A percentile compares a stretch with the other conserved stretches of the same genome.
Evolutionary conservation across 2,113 vertebrate species (phyloP).

Genomic region (Morone chrysops): DNA sequence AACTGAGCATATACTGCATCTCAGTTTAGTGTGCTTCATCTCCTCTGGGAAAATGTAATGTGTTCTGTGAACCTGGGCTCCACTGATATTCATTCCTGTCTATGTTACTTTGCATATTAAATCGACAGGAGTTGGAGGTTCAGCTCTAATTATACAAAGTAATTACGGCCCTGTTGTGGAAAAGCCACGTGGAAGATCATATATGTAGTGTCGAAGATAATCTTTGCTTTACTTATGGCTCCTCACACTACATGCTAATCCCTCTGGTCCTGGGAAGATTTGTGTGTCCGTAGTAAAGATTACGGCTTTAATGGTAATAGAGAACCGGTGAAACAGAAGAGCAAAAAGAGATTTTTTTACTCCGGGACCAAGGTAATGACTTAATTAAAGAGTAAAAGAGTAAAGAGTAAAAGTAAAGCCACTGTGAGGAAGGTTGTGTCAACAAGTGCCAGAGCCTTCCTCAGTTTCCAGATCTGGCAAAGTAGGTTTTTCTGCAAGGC

Average conservation of each 20-base stretch:
- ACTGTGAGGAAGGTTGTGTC: neutral
- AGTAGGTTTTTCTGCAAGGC: neutral
- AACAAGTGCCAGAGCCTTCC: neutral
- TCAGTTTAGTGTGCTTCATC: slow-evolving; percentile 3
- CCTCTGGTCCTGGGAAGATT: slow-evolving; percentile 52
- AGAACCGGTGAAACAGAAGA: slow-evolving; percentile 17
- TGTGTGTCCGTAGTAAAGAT: slow-evolving; percentile 30
- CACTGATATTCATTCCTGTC: neutral
- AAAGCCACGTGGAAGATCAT: slow-evolving; percentile 14
- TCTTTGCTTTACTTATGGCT: slow-evolving; percentile 38
- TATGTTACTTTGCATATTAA: slow-evolving; percentile 49
- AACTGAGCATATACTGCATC: neutral
- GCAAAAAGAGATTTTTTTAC: slow-evolving; percentile 10
- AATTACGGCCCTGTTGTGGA: slow-evolving; percentile 31
- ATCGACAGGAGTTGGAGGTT: slow-evolving; percentile 38
- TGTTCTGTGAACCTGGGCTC: slow-evolving; percentile 10
- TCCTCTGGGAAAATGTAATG: slow-evolving; percentile 10
- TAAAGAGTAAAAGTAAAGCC: neutral
- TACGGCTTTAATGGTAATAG: slow-evolving; percentile 5
- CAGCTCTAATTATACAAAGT: slow-evolving; percentile 22
- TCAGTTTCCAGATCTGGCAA: slow-evolving; percentile 18
- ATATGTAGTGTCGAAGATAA: slow-evolving; percentile 37
- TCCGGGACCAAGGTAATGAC: neutral
- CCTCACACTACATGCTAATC: slow-evolving; percentile 37
- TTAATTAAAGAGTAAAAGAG: slow-evolving; percentile 49